Evolutionary conservation across 2,797 vertebrate genomes (phyloP).

Genomic region (Nannoperca obscura): DNA sequence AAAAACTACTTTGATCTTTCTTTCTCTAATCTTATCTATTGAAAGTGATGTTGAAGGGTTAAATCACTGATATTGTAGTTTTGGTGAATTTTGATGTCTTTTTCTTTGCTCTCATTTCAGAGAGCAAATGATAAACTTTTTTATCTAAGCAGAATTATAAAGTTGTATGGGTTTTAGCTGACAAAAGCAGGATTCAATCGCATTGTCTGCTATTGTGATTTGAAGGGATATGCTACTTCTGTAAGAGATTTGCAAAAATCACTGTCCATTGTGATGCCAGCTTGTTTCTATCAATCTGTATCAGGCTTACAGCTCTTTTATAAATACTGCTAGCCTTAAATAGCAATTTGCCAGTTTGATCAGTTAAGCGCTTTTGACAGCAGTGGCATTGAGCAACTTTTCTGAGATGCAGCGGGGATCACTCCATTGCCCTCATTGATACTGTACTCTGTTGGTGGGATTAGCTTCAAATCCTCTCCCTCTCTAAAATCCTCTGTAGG

Average conservation of each 20-base stretch:
- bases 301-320: conserved; percentile 47
- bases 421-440: conserved; percentile 73
- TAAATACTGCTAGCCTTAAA: conserved; percentile 62
- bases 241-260: conserved; percentile 53
- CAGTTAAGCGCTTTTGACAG: conserved; percentile 74
- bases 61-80: neutral
- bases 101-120: conserved; percentile 4
- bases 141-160: conserved; percentile 32
- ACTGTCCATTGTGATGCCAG: conserved; percentile 47
- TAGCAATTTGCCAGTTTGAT: conserved; percentile 70
- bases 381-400: conserved; percentile 70
- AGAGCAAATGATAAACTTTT: conserved; percentile 23
- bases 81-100: neutral
- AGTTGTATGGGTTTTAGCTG: conserved; percentile 25
- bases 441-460: conserved; percentile 76
- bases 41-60: neutral
- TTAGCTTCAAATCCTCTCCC: conserved; percentile 80
- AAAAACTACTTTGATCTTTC: neutral
- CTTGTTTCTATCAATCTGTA: conserved; percentile 52
- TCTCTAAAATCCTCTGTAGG: conserved; percentile 75
- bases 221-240: conserved; percentile 33
- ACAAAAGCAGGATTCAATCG: conserved; percentile 38
- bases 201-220: conserved; percentile 39
- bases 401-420: conserved; percentile 59
- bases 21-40: neutral